Evolutionary conservation across 1,140 invertebrate genomes (phyloP), one percentile per base, ranked within the genome.

Genomic region (Capitella teleta): DNA sequence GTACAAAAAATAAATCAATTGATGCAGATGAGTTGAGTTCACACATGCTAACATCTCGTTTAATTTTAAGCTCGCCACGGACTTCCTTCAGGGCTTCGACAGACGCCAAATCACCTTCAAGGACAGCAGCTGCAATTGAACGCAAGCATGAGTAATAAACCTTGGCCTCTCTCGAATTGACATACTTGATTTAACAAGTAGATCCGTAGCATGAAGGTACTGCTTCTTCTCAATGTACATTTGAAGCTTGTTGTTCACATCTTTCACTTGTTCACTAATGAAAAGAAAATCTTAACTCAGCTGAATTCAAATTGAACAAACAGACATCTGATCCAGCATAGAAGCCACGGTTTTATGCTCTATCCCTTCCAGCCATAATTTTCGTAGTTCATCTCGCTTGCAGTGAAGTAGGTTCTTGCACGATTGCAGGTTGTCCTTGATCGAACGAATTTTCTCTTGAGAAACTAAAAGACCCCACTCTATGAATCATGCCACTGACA

Each of bases 381-480:
- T 85, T 57, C 89, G 82, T 36, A 98, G 74, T 69, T 98, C 93
- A 61, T 95, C 91, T 41, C 91, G 77, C 53, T 88, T 81, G 71
- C 91, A 91, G 52, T 90, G 82, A 36, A 98, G 70, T 25, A 97
- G 72, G 19, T 82, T 83, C 66, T 94, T 91, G 68, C 91, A 96
- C 4, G 86, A 87, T 42, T 82, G 80, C 6, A 98, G 75, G 62
- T 91, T 87, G 52, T 90, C 87, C 64, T 88, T 89, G 0, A 94
- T 87, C 4, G 80, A 80, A 53, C 81, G 78, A 47, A 89, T 85
- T 60, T 84, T 85, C 58, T 85, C 82, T 38, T 89, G 78, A 49
- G 91, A 88, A 32, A 79, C 79, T 73, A 41, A 19, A 10, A 41
- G 10, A n/a, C 18, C 18, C 8, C 10, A 41, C 19, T 10, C 8